phyloP scores from a whole-genome alignment of 2,113 vertebrate species.

The Macquaria australasica region DNA sequence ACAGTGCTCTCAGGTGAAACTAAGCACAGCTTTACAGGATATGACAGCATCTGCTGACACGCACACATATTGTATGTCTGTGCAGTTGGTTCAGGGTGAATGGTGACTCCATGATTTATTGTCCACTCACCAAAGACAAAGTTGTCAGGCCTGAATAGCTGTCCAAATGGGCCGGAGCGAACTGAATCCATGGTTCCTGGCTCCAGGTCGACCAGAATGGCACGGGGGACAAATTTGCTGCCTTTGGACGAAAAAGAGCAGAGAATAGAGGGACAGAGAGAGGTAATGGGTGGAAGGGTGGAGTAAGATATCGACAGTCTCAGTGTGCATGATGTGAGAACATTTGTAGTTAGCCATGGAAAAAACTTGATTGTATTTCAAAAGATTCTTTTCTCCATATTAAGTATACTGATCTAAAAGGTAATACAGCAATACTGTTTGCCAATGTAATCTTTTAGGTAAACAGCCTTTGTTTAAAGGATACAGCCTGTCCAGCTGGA shows the following conservation, averaged over 20 bases:
- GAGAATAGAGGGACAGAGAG: conserved; percentile 12
- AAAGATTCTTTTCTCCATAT: not conserved
- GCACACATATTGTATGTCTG: not conserved
- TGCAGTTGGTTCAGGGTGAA: conserved; percentile 12
- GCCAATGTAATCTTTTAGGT: not conserved
- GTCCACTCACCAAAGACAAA: conserved; percentile 85
- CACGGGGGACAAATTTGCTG: conserved; percentile 84
- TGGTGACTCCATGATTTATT: not conserved
- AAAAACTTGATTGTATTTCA: not conserved
- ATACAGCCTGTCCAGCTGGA: not conserved
- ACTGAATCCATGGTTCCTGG: conserved; percentile 87
- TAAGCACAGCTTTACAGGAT: conserved; percentile 20
- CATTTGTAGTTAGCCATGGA: not conserved
- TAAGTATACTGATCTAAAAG: not conserved
- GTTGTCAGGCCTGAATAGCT: conserved; percentile 86
- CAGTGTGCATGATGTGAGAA: conserved; percentile 11
- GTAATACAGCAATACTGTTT: not conserved
- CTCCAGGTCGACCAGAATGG: conserved; percentile 86
- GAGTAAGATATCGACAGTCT: conserved; percentile 49
- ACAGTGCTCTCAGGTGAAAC: conserved; percentile 13
- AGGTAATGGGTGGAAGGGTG: conserved; percentile 31
- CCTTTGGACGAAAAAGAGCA: conserved; percentile 63
- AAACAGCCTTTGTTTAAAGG: conserved; percentile 11
- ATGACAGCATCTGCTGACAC: conserved; percentile 42
- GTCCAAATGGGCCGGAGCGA: conserved; percentile 85